Base-by-base conservation (phyloP, 2,113 vertebrate genomes). In the Mesembrinibis cayennensis region DNA sequence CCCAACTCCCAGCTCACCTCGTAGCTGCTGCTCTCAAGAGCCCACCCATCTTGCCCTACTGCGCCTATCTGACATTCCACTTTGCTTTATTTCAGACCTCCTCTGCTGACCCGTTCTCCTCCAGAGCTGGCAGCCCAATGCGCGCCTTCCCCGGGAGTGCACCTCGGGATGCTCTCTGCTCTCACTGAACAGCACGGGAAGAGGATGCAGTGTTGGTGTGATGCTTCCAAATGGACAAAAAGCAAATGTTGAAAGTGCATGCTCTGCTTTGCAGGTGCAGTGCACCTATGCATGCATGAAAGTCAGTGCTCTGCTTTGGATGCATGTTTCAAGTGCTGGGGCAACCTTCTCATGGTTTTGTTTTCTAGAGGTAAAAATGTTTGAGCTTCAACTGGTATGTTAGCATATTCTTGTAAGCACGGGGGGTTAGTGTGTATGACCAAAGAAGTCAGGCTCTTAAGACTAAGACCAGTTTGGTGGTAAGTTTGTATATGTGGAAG, bases 191-290 rank as follows among this genome's bases (percentile, higher is more conserved):
- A 32, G 38, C 65, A 26, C 0, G 4, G 70, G 23, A 55, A 62
- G 34, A 55, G 72, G 87, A 23, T 29, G 30, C 56, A 27, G 26
- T 8, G 1, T 2, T 26, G 36, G 4, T 34, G 45, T 4, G 76
- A 42, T 3, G 8, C 42, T n/a, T 66, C 34, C 27, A 3, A 27
- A 80, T 49, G 63, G 63, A 69, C 53, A 40, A 22, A 67, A 66
- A 17, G 29, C 8, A 16, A 15, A 20, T 3, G 58, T 4, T 1
- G 1, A 9, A 45, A 29, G 49, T 0, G 10, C 1, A 1, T 2
- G 6, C 47, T 58, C 36, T 4, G 15, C 42, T 56, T 44, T 30
- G 40, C 15, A 18, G 67, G 16, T 4, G 23, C 47, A 16, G 38
- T 5, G 29, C 27, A 30, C 17, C 15, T 11, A 16, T 2, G 38